Percentiles rank a stretch among this genome's conserved stretches.
Conservation (phyloP, 2,888 invertebrate species). For the Apantesis nais region DNA sequence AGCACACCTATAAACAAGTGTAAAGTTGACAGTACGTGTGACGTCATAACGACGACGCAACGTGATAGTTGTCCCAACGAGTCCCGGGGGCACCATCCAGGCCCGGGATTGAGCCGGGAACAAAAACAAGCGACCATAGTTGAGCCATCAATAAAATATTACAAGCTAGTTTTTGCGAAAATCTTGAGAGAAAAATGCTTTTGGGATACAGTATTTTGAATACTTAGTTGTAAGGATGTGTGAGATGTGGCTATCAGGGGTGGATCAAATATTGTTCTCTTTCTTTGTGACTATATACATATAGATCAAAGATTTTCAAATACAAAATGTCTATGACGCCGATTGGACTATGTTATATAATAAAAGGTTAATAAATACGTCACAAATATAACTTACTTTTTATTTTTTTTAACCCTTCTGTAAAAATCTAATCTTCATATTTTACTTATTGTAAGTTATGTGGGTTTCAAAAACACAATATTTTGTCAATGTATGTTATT, state of each 20-base stretch:
- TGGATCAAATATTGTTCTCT: background rate
- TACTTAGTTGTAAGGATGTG: background rate
- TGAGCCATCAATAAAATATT: conserved; percentile 47
- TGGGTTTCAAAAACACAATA: background rate
- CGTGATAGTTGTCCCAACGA: conserved; percentile 48
- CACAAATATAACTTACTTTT: too few relatives aligned
- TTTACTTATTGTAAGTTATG: background rate
- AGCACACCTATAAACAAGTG: conserved; percentile 22
- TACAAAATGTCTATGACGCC: background rate
- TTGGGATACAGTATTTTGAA: conserved; percentile 12
- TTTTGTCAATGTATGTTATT: background rate
- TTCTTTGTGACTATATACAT: background rate
- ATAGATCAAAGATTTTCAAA: background rate
- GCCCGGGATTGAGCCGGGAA: conserved; percentile 34
- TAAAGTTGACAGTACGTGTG: conserved; percentile 34
- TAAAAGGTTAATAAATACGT: background rate
- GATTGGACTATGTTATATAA: background rate
- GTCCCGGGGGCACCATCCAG: conserved; percentile 40
- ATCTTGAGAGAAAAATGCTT: conserved; percentile 19
- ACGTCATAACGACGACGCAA: conserved; percentile 47
- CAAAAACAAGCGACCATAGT: conserved; percentile 40
- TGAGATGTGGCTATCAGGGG: background rate
- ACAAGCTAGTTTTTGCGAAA: conserved; percentile 30
- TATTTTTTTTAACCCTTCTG: too few relatives aligned
- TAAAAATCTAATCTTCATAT: too few relatives aligned